Evolutionary conservation across 2,888 invertebrate species (phyloP), one percentile per base, ranked within the genome.

Genomic region (Stenichneumon culpator): DNA sequence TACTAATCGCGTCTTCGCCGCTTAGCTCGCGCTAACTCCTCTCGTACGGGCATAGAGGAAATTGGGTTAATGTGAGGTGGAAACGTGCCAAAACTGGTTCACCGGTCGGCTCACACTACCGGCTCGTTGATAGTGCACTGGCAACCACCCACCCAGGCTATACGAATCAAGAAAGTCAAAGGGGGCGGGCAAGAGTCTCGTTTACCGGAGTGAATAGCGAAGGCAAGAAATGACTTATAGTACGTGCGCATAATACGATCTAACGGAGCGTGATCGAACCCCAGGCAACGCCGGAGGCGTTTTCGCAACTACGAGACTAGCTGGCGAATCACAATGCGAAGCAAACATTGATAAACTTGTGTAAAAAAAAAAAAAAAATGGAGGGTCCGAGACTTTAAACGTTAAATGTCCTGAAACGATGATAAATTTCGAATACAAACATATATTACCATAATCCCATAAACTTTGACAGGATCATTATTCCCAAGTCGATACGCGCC

Each of bases 1-100:
- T 86, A 87, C 86, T 89, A 90, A 89, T 89, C 87, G 88, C 79
- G 88, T 87, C 87, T 87, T 86, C 84, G 86, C 85, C 84, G 74
- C 83, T 83, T 82, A 83, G 70, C 81, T 83, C 80, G 69, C 84
- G 78, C 77, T 70, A 72, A 81, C 47, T 70, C 54, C 32, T 78
- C 63, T 25, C 65, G 44, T 54, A 63, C 79, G 36, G 44, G 36
- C 78, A 65, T 36, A 54, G 63, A 86, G 89, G 88, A 90, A 92
- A 92, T 91, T 92, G 89, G 92, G 92, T 91, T 92, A 91, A 92
- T 91, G 89, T 87, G 89, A 89, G 87, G 90, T 92, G 91, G 90
- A 91, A 90, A 90, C 89, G 88, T 91, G 91, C 91, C 92, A 92
- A 90, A 89, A 87, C 63, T 52, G 77, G 70, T 87, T 85, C 81